Evolutionary conservation across 2,797 vertebrate species (phyloP).

Genomic region (Numenius phaeopus): DNA sequence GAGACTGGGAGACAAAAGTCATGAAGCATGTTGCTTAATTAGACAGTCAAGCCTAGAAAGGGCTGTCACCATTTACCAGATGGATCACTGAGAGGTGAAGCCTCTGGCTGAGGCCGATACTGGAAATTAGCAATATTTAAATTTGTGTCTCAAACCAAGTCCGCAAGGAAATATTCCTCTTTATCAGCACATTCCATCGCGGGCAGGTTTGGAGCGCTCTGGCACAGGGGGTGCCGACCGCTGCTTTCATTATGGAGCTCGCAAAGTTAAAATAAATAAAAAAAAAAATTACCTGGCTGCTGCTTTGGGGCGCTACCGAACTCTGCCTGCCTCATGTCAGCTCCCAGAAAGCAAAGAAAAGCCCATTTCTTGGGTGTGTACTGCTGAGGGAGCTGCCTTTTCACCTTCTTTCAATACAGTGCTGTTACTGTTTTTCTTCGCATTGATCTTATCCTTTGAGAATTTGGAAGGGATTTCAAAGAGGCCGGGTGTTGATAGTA

Average conservation of each 20-base stretch:
- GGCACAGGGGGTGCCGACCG: background rate
- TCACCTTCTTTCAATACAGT: slow-evolving; percentile 54
- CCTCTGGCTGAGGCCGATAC: background rate
- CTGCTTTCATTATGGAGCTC: background rate
- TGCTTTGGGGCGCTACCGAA: background rate
- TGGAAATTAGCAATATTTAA: slow-evolving; percentile 45
- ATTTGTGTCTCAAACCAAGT: slow-evolving; percentile 4
- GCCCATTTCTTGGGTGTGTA: background rate
- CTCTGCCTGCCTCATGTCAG: background rate
- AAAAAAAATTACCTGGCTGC: background rate
- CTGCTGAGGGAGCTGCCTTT: slow-evolving; percentile 55
- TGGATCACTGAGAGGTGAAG: background rate
- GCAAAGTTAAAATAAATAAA: background rate
- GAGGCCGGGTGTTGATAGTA: slow-evolving; percentile 37
- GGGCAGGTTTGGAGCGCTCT: slow-evolving; percentile 7
- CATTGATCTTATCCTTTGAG: slow-evolving; percentile 66
- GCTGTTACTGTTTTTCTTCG: slow-evolving; percentile 21
- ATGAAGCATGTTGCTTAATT: rapidly evolving
- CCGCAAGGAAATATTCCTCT: slow-evolving; percentile 6
- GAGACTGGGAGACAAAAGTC: background rate
- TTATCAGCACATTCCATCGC: slow-evolving; percentile 56
- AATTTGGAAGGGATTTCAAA: slow-evolving; percentile 69
- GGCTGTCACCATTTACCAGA: background rate
- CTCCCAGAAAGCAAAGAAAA: background rate
- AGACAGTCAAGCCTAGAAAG: background rate